Base-by-base conservation (phyloP, 2,888 invertebrate genomes). In the Dasypogon diadema region DNA sequence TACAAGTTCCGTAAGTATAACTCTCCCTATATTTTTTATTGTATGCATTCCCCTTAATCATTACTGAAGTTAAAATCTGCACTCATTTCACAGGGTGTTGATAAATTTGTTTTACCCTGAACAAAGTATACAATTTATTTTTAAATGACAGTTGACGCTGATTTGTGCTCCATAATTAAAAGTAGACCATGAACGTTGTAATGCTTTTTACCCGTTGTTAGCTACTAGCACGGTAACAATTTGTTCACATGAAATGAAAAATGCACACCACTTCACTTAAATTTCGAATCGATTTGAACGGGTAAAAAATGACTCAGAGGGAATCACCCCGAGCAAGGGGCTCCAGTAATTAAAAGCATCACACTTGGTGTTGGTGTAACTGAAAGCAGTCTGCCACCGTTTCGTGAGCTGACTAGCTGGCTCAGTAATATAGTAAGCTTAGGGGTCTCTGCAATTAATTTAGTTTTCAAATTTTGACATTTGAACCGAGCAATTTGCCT, bases 401-500 rank as follows among this genome's bases (percentile, higher is more conserved):
- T 21, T 1, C 16, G 16, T 14, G 6, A 4, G n/a, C 18, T 8
- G 46, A 18, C 30, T 18, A 18, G 18, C 6, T 1, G 24, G 5
- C 8, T 26, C 12, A 22, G 21, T 21, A 8, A 2, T 14, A 16
- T 24, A 18, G 68, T 10, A 24, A 30, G 18, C 51, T 70, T 46
- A 16, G 3, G 30, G 46, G 2, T 10, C 21, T 14, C 18, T 5
- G 34, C 54, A 54, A 70, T 70, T 70, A 54, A 70, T 70, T 70
- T 54, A 46, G 12, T 73, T 42, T 58, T 73, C 37, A 73, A 74
- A 58, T 58, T 74, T 48, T 58, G 74, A 74, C 74, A 74, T 74
- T 74, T 58, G 58, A 74, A 74, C 58, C 26, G 60, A 74, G 46
- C 74, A 74, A 74, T 74, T 74, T 58, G 56, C 74, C 56, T 58